Evolutionary conservation across 2,113 vertebrate species (phyloP).

Genomic region (Miniopterus natalensis): DNA sequence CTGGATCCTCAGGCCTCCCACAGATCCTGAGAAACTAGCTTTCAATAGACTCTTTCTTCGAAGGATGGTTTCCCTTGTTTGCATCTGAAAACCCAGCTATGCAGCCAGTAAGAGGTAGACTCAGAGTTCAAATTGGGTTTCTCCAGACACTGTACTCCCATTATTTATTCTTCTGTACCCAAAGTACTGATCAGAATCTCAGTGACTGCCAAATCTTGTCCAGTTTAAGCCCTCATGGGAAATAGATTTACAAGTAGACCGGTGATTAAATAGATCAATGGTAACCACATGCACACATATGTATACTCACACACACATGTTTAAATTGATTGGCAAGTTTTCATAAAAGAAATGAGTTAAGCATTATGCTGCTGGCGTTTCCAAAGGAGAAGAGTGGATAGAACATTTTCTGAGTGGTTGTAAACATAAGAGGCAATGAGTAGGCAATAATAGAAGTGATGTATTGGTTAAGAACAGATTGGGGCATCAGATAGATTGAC

Average conservation of each 20-base stretch:
- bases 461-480: background rate
- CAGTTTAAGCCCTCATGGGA: background rate
- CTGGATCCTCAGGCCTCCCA: background rate
- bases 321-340: background rate
- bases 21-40: background rate
- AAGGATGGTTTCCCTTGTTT: background rate
- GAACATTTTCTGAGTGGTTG: background rate
- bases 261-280: background rate
- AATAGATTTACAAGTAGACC: background rate
- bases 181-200: background rate
- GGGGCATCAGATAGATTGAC: background rate
- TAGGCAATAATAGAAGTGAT: background rate
- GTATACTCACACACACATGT: accelerated
- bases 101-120: background rate
- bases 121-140: background rate
- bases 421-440: background rate
- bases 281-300: background rate
- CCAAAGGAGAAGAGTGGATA: background rate
- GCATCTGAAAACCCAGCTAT: background rate
- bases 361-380: background rate
- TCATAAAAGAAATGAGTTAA: background rate
- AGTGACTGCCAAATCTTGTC: background rate
- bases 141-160: background rate
- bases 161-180: background rate
- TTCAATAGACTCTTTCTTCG: background rate